Conservation (phyloP, 2,113 vertebrate genomes). For the Murina feae region DNA sequence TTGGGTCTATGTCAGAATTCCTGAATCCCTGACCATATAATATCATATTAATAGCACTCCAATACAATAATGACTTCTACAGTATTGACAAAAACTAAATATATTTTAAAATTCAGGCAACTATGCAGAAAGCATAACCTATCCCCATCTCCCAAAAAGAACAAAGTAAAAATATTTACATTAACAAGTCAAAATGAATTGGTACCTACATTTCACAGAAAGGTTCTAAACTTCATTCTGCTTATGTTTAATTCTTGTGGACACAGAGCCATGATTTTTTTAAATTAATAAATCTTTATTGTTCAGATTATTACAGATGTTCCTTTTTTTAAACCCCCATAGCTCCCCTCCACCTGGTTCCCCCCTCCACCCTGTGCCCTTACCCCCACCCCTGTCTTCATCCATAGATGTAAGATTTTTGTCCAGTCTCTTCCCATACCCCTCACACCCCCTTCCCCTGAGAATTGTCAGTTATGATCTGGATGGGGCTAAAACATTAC, state of each 20-base stretch:
- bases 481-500: background rate
- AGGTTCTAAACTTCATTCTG: background rate
- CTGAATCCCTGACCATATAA: background rate
- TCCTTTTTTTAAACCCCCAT: too few species aligned
- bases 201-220: background rate
- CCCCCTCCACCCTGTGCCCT: too few species aligned
- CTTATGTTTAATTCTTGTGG: background rate
- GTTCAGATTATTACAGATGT: too few species aligned
- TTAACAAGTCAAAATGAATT: background rate
- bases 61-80: background rate
- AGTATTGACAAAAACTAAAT: background rate
- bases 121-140: background rate
- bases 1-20: background rate
- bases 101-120: slow-evolving; percentile 4
- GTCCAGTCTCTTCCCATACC: too few species aligned
- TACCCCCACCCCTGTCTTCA: too few species aligned
- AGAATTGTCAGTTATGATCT: too few species aligned
- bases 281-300: too few species aligned
- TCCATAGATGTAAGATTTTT: too few species aligned
- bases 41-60: background rate
- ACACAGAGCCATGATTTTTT: background rate
- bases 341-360: too few species aligned
- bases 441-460: too few species aligned
- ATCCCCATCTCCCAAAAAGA: background rate
- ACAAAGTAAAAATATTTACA: background rate